Base-by-base conservation (phyloP, 2,888 invertebrate species). In the Microplitis manilae region DNA sequence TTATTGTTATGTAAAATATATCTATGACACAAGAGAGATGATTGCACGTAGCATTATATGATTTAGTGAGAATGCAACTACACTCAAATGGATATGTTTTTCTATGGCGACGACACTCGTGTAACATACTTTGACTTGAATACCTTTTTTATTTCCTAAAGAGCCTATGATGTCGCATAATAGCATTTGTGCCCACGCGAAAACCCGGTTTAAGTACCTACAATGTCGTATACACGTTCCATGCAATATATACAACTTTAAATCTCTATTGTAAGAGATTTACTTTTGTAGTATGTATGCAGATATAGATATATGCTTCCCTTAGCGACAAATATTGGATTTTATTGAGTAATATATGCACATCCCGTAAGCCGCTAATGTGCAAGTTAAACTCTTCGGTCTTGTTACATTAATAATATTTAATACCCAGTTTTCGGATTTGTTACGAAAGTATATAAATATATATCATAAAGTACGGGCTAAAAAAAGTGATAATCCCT, bases 41-140 rank as follows among this genome's bases (percentile, higher is more conserved):
- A 75, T 77, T 80, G 80, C 38, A 65, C 20, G 77, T 77, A 79
- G 77, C 79, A 73, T 83, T 83, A 82, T 84, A 83, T 83, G 84
- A 85, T 86, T 84, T 85, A 83, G 79, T 77, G 80, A 69, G 61
- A 70, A 68, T 59, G 75, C 76, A 50, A 75, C 76, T 78, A 74
- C 61, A 75, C 76, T 70, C 76, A 70, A 72, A 70, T 71, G 60
- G 72, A 75, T 67, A 60, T 73, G 60, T 73, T 70, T 67, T 73
- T 17, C 39, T 70, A 65, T 41, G 50, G 61, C 72, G 77, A 75
- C 68, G 75, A 73, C 79, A 68, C 62, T 68, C 59, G 41, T 68
- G 71, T 65, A 75, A 62, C 73, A 70, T 73, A 68, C 69, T 69
- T 39, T 70, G 75, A 68, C 64, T 64, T 13, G 20, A 50, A 40